phyloP scores from a whole-genome alignment of 2,113 vertebrate species.

The Nerophis ophidion region DNA sequence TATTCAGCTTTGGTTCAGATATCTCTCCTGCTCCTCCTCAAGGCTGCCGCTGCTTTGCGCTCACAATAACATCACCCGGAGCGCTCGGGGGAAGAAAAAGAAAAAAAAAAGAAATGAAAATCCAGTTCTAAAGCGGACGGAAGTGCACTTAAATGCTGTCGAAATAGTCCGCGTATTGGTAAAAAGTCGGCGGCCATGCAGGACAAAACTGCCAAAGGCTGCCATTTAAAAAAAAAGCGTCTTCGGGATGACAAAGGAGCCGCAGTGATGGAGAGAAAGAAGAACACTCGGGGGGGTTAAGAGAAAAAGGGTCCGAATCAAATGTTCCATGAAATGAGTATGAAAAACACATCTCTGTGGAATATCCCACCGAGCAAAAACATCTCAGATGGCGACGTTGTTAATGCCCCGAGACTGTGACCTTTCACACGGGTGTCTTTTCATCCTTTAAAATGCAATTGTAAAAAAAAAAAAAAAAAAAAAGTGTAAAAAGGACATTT shows the following conservation, averaged over 20 bases:
- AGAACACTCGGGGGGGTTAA: constrained; percentile 29
- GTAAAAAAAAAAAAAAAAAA: no score
- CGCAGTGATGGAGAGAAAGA: constrained; percentile 36
- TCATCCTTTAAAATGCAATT: no score
- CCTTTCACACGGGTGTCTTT: constrained; percentile 64
- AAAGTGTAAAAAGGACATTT: no score
- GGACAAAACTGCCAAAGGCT: constrained; percentile 51
- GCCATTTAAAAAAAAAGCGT: constrained; percentile 50
- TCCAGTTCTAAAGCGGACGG: background rate
- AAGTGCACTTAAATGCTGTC: constrained; percentile 13
- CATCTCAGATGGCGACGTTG: constrained; percentile 47
- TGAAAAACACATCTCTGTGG: constrained; percentile 54
- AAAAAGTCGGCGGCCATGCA: constrained; percentile 40
- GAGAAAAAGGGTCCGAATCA: constrained; percentile 55
- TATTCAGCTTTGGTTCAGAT: constrained; percentile 7
- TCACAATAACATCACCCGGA: background rate
- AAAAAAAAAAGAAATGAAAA: constrained; percentile 4
- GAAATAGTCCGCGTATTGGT: constrained; percentile 2
- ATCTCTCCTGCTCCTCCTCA: background rate
- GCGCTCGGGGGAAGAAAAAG: no score
- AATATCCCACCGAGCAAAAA: constrained; percentile 43
- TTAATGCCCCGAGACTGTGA: constrained; percentile 45
- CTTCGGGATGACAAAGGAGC: constrained; percentile 58
- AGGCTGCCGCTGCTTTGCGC: background rate
- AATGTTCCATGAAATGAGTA: constrained; percentile 74